Evolutionary conservation across 2,888 invertebrate genomes (phyloP), one percentile per base, ranked within the genome.

Genomic region (Nebria salina): DNA sequence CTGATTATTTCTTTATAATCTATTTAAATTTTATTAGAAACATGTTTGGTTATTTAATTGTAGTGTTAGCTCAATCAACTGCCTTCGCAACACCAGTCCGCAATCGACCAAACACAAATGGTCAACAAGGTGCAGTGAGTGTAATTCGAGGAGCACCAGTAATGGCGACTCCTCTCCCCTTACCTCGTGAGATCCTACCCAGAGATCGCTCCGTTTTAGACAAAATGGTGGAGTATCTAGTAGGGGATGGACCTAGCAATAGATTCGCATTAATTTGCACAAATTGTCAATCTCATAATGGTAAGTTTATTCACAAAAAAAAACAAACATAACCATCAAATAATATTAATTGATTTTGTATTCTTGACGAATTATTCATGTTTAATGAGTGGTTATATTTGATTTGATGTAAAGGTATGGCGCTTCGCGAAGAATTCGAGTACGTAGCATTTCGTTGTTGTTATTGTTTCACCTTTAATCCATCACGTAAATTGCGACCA

Each of bases 251-350:
- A 0, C 98, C 98, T 34, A 93, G 94, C 83, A 96, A 97, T 89
- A 93, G 98, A 85, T 99, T 95, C 90, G 99, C 99, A 25, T 92
- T 99, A 83, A 97, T 99, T 86, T 99, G 99, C 88, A 91, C 92
- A 65, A 92, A 95, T 84, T 99, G 99, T 88, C 93, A 91, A 84
- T 93, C 95, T 15, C 99, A 99, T 88, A 99, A 99, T 89, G 99
- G 99, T 92, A 89, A 88, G 88, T 85, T 66, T 70, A 75, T 7
- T 6, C 34, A 34, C 1, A 34, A 4, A 4, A 4, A 34, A 34
- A n/a, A n/a, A n/a, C n/a, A n/a, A n/a, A n/a, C n/a, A n/a, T 34
- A 34, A 34, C 2, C 34, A 34, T 4, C 34, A 34, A 34, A 34
- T 34, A 34, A 34, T 34, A 1, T 34, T 34, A 34, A 34, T 34